Percentiles rank a stretch among this genome's conserved stretches.
phyloP scores from a whole-genome alignment of 2,888 invertebrate genomes.

The Lithophane semibrunnea region DNA sequence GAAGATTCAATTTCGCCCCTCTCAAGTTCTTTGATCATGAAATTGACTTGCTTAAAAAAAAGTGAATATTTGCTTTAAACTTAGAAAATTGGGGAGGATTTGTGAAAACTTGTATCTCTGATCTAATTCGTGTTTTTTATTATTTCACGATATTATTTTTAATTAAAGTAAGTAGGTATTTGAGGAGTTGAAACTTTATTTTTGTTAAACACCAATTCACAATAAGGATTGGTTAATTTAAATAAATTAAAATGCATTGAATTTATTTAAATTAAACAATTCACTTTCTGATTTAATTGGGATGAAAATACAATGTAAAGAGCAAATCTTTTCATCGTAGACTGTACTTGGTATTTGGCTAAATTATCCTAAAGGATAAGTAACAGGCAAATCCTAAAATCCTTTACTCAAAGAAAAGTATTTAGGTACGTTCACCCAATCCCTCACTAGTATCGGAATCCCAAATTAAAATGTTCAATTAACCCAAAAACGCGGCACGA shows the following conservation, averaged over 20 bases:
- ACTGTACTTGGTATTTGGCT: not conserved
- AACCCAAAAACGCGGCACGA: constrained; percentile 42
- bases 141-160: not conserved
- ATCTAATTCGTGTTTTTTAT: constrained; percentile 15
- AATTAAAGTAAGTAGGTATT: not conserved
- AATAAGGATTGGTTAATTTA: too few relatives aligned
- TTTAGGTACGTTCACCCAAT: constrained; percentile 13
- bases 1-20: constrained; percentile 70
- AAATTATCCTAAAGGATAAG: not conserved
- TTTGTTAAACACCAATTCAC: not conserved
- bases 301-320: not conserved
- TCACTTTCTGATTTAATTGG: not conserved
- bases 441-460: constrained; percentile 11
- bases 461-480: constrained; percentile 52
- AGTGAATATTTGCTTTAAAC: constrained; percentile 41
- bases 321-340: not conserved
- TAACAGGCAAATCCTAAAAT: not conserved
- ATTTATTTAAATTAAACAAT: not conserved
- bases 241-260: not conserved
- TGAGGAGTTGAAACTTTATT: not conserved
- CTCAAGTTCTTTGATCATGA: constrained; percentile 74
- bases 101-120: constrained; percentile 16
- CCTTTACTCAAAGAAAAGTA: not conserved
- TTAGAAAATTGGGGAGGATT: not conserved
- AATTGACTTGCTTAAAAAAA: constrained; percentile 70